These are phyloP conservation scores for Melipona quadrifasciata DNA, from an alignment of 1,140 invertebrate species.

Conservation along the genomic window DNA sequence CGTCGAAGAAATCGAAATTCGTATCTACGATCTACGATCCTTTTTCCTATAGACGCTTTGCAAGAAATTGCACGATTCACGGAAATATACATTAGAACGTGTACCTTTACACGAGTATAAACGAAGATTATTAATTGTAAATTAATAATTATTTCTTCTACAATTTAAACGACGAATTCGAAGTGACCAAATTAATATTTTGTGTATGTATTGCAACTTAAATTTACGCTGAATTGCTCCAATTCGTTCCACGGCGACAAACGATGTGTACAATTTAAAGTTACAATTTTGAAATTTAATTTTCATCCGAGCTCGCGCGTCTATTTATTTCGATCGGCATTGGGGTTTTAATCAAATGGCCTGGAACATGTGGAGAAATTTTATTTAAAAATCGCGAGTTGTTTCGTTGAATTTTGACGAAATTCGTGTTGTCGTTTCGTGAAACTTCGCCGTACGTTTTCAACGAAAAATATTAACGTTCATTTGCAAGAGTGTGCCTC, in stretches of 20 bases:
- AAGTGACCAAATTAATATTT: no score
- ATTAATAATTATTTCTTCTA: no score
- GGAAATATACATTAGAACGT: no score
- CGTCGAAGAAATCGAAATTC: no score
- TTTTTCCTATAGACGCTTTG: no score
- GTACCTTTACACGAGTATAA: no score
- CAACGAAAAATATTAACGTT: not conserved
- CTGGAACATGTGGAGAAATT: not conserved
- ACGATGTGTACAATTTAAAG: not conserved
- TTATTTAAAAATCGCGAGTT: not conserved
- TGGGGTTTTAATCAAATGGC: not conserved
- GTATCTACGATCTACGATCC: no score
- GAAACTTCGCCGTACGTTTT: not conserved
- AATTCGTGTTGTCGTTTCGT: not conserved
- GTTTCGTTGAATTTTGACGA: not conserved
- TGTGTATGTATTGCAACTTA: no score
- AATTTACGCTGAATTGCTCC: not conserved
- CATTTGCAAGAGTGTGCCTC: not conserved
- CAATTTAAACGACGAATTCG: no score
- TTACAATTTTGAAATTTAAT: slow-evolving; percentile 5
- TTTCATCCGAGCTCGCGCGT: not conserved
- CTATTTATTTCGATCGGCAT: not conserved
- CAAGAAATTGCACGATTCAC: no score
- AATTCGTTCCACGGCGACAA: not conserved
- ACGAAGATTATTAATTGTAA: no score